Percentiles rank a stretch among this genome's conserved stretches.
phyloP scores from a whole-genome alignment of 2,888 invertebrate species.

The Prosapia bicincta region DNA sequence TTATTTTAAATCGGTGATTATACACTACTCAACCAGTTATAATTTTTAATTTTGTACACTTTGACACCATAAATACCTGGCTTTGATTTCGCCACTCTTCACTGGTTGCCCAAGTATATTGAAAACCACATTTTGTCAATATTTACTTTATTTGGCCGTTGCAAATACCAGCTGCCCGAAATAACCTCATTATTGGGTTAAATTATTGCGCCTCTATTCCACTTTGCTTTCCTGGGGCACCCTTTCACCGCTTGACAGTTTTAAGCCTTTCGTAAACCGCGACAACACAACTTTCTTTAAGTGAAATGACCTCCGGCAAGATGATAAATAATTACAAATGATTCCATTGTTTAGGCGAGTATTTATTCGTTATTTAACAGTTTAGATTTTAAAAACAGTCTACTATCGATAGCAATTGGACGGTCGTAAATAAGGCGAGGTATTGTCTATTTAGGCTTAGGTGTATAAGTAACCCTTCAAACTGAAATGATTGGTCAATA shows the following conservation, averaged over 20 bases:
- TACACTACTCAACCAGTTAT: no score
- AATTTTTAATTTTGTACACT: no score
- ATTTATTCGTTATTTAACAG: no score
- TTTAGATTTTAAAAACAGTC: no score
- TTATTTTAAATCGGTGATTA: no score
- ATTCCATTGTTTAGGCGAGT: no score
- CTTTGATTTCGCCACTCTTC: not conserved
- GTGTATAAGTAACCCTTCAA: no score
- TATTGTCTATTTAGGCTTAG: no score
- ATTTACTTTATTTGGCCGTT: not conserved
- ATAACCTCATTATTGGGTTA: not conserved
- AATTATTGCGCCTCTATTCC: not conserved
- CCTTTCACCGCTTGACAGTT: not conserved
- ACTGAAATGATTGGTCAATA: no score
- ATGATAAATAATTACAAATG: not conserved
- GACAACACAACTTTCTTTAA: not conserved
- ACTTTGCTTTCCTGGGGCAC: not conserved
- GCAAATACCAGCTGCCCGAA: not conserved
- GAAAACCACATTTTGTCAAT: not conserved
- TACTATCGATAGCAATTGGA: no score
- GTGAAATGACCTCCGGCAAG: not conserved
- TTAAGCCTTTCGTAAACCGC: not conserved
- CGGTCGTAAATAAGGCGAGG: no score
- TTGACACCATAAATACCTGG: no score
- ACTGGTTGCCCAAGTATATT: not conserved